A percentile compares a stretch with the other conserved stretches of the same genome.
These are phyloP conservation scores for Chirona hameri DNA, from an alignment of 2,888 invertebrate species.

Conservation along the genomic window DNA sequence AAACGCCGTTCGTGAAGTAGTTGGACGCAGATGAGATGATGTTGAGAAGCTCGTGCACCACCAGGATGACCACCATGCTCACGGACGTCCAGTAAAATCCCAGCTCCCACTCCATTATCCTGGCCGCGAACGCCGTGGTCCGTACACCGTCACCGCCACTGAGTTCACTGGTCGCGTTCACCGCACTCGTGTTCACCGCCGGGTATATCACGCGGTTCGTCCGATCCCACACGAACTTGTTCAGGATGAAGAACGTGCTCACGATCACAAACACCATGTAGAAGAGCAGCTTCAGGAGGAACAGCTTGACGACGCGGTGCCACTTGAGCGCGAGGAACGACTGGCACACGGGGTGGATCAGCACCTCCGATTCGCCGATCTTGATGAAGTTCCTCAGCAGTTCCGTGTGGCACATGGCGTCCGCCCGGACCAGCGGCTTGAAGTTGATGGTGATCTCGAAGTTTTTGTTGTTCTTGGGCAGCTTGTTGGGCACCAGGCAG, in stretches of 20 bases:
- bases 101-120: neutral
- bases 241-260: conserved; percentile 51
- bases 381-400: conserved; percentile 55
- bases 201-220: neutral
- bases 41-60: conserved; percentile 9
- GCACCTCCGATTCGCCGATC: conserved; percentile 51
- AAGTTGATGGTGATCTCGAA: conserved; percentile 53
- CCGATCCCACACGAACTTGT: conserved; percentile 38
- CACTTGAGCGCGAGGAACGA: conserved; percentile 58
- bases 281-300: conserved; percentile 54
- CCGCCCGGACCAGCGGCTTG: conserved; percentile 44
- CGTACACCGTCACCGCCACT: neutral
- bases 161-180: neutral
- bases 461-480: conserved; percentile 49
- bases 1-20: neutral
- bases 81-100: conserved; percentile 23
- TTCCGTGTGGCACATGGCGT: conserved; percentile 49
- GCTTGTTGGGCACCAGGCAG: conserved; percentile 53
- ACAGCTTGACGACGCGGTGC: conserved; percentile 55
- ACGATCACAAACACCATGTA: conserved; percentile 54
- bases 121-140: neutral
- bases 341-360: conserved; percentile 58
- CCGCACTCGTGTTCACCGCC: conserved; percentile 7
- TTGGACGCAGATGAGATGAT: conserved; percentile 22
- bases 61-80: neutral